These are phyloP conservation scores for Cynoglossus semilaevis DNA, from an alignment of 2,113 vertebrate genomes.

Conservation along the genomic window DNA sequence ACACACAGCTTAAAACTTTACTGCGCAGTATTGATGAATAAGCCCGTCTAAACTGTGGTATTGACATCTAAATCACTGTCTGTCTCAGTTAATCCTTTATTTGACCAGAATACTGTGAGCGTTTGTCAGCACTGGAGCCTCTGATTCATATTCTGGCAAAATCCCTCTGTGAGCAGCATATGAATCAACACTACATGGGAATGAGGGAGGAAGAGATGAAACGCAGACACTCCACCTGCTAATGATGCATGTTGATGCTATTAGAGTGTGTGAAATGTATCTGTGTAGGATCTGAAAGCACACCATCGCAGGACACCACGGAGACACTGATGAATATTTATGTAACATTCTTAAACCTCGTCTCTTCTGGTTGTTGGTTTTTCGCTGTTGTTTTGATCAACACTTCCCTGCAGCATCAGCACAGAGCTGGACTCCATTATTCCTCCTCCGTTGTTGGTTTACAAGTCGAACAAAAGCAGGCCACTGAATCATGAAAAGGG, in stretches of 20 bases:
- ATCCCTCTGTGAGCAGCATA: constrained; percentile 34
- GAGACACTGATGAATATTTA: not conserved
- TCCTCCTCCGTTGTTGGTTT: not conserved
- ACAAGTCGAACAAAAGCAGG: constrained; percentile 23
- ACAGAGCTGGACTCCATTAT: constrained; percentile 15
- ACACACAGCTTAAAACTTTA: not conserved
- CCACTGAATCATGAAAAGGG: constrained; percentile 17
- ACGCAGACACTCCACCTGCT: constrained; percentile 24
- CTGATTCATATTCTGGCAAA: constrained; percentile 50
- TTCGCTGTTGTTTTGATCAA: not conserved
- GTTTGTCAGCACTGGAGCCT: constrained; percentile 31
- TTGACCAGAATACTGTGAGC: constrained; percentile 11
- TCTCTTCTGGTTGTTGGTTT: too few relatives aligned
- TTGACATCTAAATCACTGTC: not conserved
- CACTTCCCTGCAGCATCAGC: not conserved
- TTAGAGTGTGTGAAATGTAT: constrained; percentile 8
- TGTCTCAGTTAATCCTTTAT: constrained; percentile 2
- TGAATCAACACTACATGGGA: constrained; percentile 27
- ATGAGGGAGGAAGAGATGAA: constrained; percentile 16
- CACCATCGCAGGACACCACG: not conserved
- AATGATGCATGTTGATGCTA: constrained; percentile 12
- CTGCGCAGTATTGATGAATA: constrained; percentile 2
- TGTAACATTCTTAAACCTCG: not conserved
- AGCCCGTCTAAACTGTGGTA: not conserved
- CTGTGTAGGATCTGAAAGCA: not conserved